Conservation (phyloP, 2,888 invertebrate genomes). For the Campoletis raptor region DNA sequence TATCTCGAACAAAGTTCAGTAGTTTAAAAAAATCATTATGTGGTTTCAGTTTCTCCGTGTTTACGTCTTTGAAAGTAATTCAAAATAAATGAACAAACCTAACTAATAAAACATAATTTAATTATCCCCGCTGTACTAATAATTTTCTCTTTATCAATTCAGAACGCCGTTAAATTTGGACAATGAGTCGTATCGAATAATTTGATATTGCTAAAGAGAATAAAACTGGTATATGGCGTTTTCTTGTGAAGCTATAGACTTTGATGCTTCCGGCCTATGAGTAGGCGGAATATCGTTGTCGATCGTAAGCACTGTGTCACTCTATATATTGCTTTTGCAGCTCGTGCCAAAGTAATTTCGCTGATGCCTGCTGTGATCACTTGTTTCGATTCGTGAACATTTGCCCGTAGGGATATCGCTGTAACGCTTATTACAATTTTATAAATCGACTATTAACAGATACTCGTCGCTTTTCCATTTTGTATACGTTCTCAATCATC, state of each 20-base stretch:
- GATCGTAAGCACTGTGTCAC: constrained; percentile 46
- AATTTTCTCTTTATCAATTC: background rate
- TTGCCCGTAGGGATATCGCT: constrained; percentile 41
- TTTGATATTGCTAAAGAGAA: constrained; percentile 31
- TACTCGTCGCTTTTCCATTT: constrained; percentile 27
- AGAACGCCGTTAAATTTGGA: background rate
- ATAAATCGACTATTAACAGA: constrained; percentile 49
- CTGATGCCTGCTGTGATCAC: constrained; percentile 38
- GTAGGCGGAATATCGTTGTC: constrained; percentile 59
- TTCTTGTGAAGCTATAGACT: constrained; percentile 25
- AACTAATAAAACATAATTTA: background rate
- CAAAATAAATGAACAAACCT: background rate
- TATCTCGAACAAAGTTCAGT: too few relatives aligned
- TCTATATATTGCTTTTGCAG: constrained; percentile 13
- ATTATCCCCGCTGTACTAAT: background rate
- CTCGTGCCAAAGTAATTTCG: constrained; percentile 38
- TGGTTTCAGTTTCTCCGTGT: background rate
- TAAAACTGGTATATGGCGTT: constrained; percentile 4
- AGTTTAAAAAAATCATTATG: background rate
- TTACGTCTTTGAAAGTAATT: background rate
- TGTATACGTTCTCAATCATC: constrained; percentile 21
- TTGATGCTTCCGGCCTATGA: constrained; percentile 60
- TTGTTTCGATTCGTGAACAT: constrained; percentile 39
- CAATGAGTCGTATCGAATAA: constrained; percentile 2
- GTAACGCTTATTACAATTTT: constrained; percentile 53